phyloP scores from a whole-genome alignment of 2,888 invertebrate species.

The Mesoligia furuncula region DNA sequence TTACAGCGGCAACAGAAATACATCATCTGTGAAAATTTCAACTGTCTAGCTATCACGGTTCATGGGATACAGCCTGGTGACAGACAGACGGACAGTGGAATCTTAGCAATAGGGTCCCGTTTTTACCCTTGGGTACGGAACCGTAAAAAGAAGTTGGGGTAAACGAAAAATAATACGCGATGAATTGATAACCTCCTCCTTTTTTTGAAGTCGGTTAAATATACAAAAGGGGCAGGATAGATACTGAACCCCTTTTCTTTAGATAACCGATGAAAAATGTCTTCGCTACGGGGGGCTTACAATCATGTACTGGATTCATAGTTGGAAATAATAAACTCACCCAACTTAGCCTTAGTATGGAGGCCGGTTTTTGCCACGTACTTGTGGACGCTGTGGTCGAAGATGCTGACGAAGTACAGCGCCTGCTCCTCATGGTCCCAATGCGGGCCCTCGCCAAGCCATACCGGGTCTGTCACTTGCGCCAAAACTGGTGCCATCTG shows the following conservation, averaged over 20 bases:
- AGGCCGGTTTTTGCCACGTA: slow-evolving; percentile 85
- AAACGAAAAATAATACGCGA: neutral
- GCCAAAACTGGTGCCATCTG: slow-evolving; percentile 85
- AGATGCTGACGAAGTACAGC: slow-evolving; percentile 92
- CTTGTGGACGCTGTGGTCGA: slow-evolving; percentile 88
- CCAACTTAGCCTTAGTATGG: slow-evolving; percentile 88
- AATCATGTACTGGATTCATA: too few species aligned
- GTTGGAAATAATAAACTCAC: slow-evolving; percentile 69
- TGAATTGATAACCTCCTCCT: too few species aligned
- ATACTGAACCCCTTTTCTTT: too few species aligned
- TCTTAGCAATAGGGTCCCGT: too few species aligned
- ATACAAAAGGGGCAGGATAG: neutral
- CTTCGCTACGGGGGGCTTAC: neutral
- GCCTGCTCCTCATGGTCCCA: slow-evolving; percentile 91
- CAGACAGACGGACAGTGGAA: too few species aligned
- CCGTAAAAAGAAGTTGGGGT: neutral
- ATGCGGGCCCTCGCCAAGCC: slow-evolving; percentile 93
- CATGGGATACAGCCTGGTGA: too few species aligned
- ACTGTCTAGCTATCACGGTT: too few species aligned
- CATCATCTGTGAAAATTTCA: too few species aligned
- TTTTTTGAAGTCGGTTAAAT: too few species aligned
- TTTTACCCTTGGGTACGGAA: too few species aligned
- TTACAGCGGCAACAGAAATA: too few species aligned
- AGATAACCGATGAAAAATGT: too few species aligned
- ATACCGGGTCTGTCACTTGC: slow-evolving; percentile 86